Evolutionary conservation across 2,888 invertebrate genomes (phyloP), one percentile per base, ranked within the genome.

Genomic region (Spodoptera exigua): DNA sequence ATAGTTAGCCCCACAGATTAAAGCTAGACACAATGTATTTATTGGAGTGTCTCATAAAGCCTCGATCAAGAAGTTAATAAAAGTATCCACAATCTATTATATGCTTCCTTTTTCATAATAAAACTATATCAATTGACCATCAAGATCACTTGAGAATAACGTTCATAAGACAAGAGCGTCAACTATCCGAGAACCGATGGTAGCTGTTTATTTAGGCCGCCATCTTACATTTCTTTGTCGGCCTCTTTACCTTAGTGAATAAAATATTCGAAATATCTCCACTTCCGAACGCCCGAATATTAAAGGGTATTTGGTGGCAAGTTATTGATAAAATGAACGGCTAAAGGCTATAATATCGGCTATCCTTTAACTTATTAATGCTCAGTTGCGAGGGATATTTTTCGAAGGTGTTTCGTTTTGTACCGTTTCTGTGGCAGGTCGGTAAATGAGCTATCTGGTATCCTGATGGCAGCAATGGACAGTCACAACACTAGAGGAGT

Each of bases 251-350:
- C 90, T 90, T 83, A 78, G 84, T 83, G 82, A 88, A 91, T 93
- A 90, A 92, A 92, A 93, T 93, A 93, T 93, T 90, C 88, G 89
- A 83, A 88, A 89, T 89, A 91, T 88, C 89, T 89, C 87, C 86
- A 86, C 86, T 89, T 83, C 75, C 79, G 78, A 80, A 81, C 83
- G 82, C 77, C 74, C 78, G 75, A 85, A 87, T 89, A 88, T 89
- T 89, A 89, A 87, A 83, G 83, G 84, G 77, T 80, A 77, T 82
- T 81, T 60, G 75, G 74, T 78, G 78, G 81, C 81, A 79, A 82
- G 83, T 82, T 86, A 84, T 86, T 86, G 85, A 84, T 85, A 87
- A 84, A 80, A 73, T 69, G 77, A 71, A 80, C 70, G 74, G 74
- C 62, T 71, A 71, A 81, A 81, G 75, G 82, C 80, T 75, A 61